Evolutionary conservation across 37 sponge, comb jelly and placozoan genomes (phyloP).

Genomic region (Dysidea cf. avara): DNA sequence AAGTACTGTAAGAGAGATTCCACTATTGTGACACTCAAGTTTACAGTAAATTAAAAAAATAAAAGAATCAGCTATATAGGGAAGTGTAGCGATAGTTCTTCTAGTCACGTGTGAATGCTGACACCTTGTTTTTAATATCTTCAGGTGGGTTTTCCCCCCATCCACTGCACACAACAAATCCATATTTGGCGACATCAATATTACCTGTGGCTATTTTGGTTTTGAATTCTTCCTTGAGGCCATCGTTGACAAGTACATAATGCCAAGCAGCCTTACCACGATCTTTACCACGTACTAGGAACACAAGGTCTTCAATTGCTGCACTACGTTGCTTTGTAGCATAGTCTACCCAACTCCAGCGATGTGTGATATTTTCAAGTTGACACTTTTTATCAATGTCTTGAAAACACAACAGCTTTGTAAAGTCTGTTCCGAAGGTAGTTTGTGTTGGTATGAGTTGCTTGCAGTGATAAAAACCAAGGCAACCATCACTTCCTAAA

Average conservation of each 20-base stretch:
- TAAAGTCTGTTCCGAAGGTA: conserved; percentile 6
- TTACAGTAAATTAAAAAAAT: too few relatives aligned
- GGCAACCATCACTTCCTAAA: too few relatives aligned
- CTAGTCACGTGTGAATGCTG: too few relatives aligned
- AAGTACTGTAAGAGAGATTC: too few relatives aligned
- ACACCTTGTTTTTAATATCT: conserved; percentile 31
- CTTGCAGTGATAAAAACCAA: too few relatives aligned
- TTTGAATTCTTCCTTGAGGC: conserved; percentile 31
- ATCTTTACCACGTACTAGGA: conserved; percentile 39
- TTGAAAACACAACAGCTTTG: background rate
- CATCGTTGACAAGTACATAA: conserved; percentile 63
- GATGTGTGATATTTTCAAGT: too few relatives aligned
- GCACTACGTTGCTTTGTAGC: too few relatives aligned
- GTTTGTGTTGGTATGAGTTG: conserved; percentile 4
- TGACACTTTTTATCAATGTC: background rate
- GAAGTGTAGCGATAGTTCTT: too few relatives aligned
- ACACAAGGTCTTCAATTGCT: background rate
- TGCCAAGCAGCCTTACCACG: conserved; percentile 62
- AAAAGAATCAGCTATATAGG: too few relatives aligned
- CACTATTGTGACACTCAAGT: too few relatives aligned
- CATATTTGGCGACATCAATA: conserved; percentile 64
- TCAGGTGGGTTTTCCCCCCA: conserved; percentile 79
- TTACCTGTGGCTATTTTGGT: conserved; percentile 7
- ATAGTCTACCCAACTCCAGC: conserved; percentile 4
- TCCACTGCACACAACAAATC: conserved; percentile 60